These are phyloP conservation scores for Pristionchus arcanus DNA, from an alignment of 2,888 invertebrate genomes.

Conservation along the genomic window DNA sequence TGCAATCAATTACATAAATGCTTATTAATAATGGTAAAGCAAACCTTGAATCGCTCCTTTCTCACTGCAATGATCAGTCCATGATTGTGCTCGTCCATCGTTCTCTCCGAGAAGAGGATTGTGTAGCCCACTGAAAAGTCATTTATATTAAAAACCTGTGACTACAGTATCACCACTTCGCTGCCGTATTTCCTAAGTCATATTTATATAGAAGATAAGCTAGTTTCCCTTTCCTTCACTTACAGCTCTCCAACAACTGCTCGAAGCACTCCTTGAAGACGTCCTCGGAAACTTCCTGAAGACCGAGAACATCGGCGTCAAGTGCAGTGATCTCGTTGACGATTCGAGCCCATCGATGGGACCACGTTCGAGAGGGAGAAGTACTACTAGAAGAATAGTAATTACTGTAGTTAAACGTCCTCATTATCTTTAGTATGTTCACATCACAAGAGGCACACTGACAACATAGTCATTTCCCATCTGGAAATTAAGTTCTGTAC, in stretches of 20 bases:
- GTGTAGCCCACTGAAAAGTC: slow-evolving; percentile 1
- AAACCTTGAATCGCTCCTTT: slow-evolving; percentile 29
- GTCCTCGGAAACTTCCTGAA: not conserved
- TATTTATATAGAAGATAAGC: no score
- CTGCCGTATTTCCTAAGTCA: no score
- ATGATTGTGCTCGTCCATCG: not conserved
- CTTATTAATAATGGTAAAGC: not conserved
- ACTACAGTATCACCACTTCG: no score
- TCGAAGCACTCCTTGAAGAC: not conserved
- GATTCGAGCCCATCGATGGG: not conserved
- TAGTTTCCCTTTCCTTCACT: not conserved
- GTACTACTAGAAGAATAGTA: not conserved
- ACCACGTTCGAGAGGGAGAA: not conserved
- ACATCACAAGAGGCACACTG: no score
- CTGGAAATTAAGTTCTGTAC: no score
- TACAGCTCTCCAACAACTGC: not conserved
- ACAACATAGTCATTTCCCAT: no score
- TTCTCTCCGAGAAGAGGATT: not conserved
- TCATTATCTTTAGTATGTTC: no score
- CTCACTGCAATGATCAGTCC: slow-evolving; percentile 10
- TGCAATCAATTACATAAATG: not conserved
- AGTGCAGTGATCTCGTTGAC: slow-evolving; percentile 21
- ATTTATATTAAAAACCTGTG: no score
- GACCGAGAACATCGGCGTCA: slow-evolving; percentile 10
- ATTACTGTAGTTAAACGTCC: no score